Conservation (phyloP, 2,113 vertebrate genomes). For the Saccopteryx leptura region DNA sequence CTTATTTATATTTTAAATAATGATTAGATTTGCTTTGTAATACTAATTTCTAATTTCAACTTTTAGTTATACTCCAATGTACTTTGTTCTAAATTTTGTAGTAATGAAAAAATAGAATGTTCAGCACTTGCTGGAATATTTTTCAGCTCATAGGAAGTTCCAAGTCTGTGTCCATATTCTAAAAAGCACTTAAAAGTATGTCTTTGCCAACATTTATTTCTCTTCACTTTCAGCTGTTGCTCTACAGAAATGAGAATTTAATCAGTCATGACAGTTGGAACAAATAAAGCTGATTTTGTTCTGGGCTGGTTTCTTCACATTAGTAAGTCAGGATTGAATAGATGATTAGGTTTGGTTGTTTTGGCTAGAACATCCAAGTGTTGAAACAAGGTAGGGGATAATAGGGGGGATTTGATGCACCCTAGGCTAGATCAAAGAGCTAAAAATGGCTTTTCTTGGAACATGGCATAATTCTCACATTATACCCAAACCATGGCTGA, state of each 20-base stretch:
- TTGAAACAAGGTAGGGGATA: neutral
- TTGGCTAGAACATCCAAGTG: neutral
- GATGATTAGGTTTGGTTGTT: neutral
- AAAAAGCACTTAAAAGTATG: constrained; percentile 24
- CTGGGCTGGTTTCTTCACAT: neutral
- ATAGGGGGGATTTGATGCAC: neutral
- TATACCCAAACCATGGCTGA: neutral
- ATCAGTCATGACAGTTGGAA: neutral
- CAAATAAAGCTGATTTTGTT: constrained; percentile 15
- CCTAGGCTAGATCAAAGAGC: neutral
- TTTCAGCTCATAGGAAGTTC: constrained; percentile 25
- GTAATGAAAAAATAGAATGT: constrained; percentile 53
- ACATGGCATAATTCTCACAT: neutral
- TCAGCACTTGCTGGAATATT: constrained; percentile 22
- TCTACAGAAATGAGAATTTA: constrained; percentile 19
- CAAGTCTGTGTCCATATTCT: constrained; percentile 37
- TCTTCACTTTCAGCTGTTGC: neutral
- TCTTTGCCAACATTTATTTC: constrained; percentile 34
- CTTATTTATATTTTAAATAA: constrained; percentile 64
- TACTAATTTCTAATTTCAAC: constrained; percentile 61
- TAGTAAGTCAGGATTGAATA: neutral
- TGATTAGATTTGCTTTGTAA: constrained; percentile 60
- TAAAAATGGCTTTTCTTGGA: neutral
- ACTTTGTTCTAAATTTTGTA: constrained; percentile 63
- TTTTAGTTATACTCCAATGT: constrained; percentile 58